Evolutionary conservation across 2,888 invertebrate species (phyloP), one percentile per base, ranked within the genome.

Genomic region (Syritta pipiens): DNA sequence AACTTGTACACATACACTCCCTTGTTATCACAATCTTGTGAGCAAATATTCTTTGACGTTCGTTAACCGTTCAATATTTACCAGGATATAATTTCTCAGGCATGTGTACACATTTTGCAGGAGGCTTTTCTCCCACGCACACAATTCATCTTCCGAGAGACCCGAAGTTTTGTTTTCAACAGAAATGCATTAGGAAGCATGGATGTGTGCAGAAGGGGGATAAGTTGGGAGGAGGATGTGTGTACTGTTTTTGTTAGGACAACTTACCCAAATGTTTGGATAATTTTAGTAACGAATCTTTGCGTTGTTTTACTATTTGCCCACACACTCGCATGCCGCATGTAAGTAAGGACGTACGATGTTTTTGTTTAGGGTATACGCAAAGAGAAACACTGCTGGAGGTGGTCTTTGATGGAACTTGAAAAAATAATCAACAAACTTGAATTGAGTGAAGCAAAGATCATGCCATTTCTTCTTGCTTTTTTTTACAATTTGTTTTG

Each of bases 271-370:
- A 53, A 53, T 35, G 14, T 53, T 53, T 53, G 35, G 12, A 10
- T 22, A 53, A 35, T 53, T 53, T 24, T 14, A 53, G 22, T 22
- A 35, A 35, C 51, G 22, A 53, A 53, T 53, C 35, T 22, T 51
- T 35, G 22, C 22, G 51, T 51, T 30, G 19, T 30, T 28, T 30
- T 19, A 10, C 28, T 22, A 30, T 9, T 30, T 30, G 28, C 9
- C 19, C 7, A 12, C 32, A 51, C 19, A 32, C 17, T n/a, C n/a
- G n/a, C n/a, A 28, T 4, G 19, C 17, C n/a, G 17, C 2, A 14
- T 1, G 3, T 7, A 19, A 9, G 1, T 17, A 10, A 10, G 19
- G 10, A 49, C 30, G n/a, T 28, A 48, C n/a, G 28, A 49, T 53
- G 19, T 53, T 53, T 14, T 53, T 53, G 35, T 53, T 35, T 53